Base-by-base conservation (phyloP, 2,113 vertebrate genomes). In the Phycodurus eques region DNA sequence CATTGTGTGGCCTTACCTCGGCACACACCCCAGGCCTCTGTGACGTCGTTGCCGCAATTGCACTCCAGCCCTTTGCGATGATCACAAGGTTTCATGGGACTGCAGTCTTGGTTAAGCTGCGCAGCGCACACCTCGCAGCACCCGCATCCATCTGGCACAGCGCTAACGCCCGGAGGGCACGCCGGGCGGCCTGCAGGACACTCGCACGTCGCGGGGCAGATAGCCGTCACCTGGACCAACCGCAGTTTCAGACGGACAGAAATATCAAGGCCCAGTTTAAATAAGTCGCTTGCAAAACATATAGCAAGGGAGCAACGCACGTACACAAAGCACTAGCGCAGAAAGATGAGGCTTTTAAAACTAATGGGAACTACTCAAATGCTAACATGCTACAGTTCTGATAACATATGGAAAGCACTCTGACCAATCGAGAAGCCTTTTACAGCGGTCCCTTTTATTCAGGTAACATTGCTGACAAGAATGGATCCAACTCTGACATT, bases 1-100 rank as follows among this genome's bases (percentile, higher is more conserved):
- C 35, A 39, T 5, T 39, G 4, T 39, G 62, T 39, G n/a, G 39
- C n/a, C 94, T 94, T 92, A 98, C 96, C 96, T 94, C 94, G 92
- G 89, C 96, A 98, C 92, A 98, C 94, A 85, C 96, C 96, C 85
- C 91, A 93, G 79, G 85, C 90, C 80, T 92, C 88, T 44, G 90
- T 90, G 83, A 94, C 82, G 60, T 94, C 94, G 80, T 96, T 96
- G 80, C 96, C 96, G 73, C 95, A 96, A 87, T 98, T 96, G 90
- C 96, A 97, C 93, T 97, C 95, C 88, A 98, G 91, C n/a, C 96
- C 96, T 89, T 96, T 97, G 90, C 95, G 95, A 92, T 95, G 94
- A 90, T 98, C 96, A 70, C 96, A 98, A 33, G 96, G 96, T 79
- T 90, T 93, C 12, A 14, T 66, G 60, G 88, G 91, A 88, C 93